phyloP scores from a whole-genome alignment of 2,797 vertebrate species.

The Acrossocheilus fasciatus region DNA sequence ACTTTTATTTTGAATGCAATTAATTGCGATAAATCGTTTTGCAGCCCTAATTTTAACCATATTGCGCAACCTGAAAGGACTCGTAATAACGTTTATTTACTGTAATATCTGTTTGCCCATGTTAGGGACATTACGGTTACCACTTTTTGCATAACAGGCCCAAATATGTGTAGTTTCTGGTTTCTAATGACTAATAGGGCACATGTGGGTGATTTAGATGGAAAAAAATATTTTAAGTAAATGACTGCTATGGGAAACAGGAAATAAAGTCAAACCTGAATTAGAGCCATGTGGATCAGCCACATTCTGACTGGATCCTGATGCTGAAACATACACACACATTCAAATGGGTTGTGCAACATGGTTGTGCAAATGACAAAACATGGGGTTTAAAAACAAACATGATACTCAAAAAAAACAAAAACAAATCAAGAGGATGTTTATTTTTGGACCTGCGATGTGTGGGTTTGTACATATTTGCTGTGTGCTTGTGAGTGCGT shows the following conservation, averaged over 20 bases:
- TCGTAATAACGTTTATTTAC: background rate
- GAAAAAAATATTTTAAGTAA: background rate
- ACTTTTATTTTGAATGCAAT: too few relatives aligned
- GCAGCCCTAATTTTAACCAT: background rate
- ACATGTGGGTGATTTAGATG: background rate
- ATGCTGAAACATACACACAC: constrained; percentile 62
- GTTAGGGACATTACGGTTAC: background rate
- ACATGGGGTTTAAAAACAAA: constrained; percentile 27
- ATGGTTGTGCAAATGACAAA: constrained; percentile 45
- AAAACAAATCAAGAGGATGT: background rate
- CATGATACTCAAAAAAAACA: background rate
- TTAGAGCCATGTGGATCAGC: constrained; percentile 66
- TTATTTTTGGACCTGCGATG: background rate
- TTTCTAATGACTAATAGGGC: background rate
- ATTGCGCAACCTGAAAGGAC: background rate
- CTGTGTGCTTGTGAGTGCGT: background rate
- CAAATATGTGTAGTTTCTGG: background rate
- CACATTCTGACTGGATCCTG: constrained; percentile 73
- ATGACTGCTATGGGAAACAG: background rate
- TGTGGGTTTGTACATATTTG: background rate
- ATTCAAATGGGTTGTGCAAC: constrained; percentile 23
- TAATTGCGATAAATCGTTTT: too few relatives aligned
- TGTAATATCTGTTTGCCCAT: background rate
- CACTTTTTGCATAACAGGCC: background rate
- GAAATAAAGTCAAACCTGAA: constrained; percentile 72